Base-by-base conservation (phyloP, 2,113 vertebrate genomes). In the Takifugu bimaculatus region DNA sequence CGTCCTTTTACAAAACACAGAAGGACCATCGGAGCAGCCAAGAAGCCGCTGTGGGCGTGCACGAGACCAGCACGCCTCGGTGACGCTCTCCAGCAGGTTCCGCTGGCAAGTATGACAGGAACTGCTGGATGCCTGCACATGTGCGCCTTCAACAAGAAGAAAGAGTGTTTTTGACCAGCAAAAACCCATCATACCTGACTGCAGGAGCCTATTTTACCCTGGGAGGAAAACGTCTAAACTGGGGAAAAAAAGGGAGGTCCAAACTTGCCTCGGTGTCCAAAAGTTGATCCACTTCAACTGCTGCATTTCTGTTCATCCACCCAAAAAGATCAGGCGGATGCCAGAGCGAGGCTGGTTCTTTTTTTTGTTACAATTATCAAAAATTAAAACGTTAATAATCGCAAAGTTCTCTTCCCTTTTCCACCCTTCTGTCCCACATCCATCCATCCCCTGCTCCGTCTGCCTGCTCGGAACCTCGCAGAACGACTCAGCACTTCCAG, bases 401-500 rank as follows among this genome's bases (percentile, higher is more conserved):
- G 11, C 1, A 39, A 39, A 20, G 20, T 50, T 54, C 4, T 60
- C 48, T 39, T 39, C 26, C 27, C 42, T 54, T 61, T 57, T n/a
- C 20, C 7, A 25, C 14, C 50, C 42, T 68, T 57, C 20, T 58
- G 63, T 60, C 54, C 25, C 57, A 54, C 32, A 20, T 49, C 63
- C 28, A 2, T 64, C 44, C 56, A 29, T 63, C 42, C 39, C 60
- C 13, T 62, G 68, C 32, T 64, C 72, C 28, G 66, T 50, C 65
- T 62, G 75, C 28, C 70, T 75, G 63, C 56, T 80, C 52, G 72
- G 43, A 82, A 64, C 75, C 73, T 85, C 81, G 80, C 68, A 74
- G 51, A 82, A 74, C 76, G 44, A 88, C 84, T 89, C 88, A 87
- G 88, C 85, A 87, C 53, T 88, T 83, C 85, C 77, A 53, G 75